Evolutionary conservation across 2,797 vertebrate genomes (phyloP).

Genomic region (Enteromius treurensis): DNA sequence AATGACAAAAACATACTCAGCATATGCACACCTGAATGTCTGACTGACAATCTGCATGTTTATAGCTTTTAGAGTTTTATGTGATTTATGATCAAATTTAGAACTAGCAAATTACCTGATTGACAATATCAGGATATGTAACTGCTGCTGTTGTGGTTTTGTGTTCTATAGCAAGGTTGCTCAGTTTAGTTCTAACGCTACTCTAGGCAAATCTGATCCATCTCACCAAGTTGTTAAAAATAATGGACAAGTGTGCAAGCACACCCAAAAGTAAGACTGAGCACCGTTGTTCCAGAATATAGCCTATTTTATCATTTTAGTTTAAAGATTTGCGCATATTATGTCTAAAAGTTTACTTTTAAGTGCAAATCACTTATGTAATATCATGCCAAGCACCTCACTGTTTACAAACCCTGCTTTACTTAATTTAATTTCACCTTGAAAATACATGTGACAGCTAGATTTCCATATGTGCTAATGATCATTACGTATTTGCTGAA

Average conservation of each 20-base stretch:
- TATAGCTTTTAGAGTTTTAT: constrained; percentile 26
- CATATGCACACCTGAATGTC: background rate
- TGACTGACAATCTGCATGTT: constrained; percentile 21
- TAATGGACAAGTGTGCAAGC: background rate
- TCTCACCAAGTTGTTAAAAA: background rate
- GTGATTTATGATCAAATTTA: constrained; percentile 34
- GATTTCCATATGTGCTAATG: constrained; percentile 7
- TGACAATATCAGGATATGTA: constrained; percentile 26
- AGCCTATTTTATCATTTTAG: constrained; percentile 19
- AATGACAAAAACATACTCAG: constrained; percentile 14
- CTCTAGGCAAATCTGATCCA: background rate
- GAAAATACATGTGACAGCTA: constrained; percentile 4
- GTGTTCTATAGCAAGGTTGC: constrained; percentile 8
- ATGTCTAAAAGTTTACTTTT: constrained; percentile 44
- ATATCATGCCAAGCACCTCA: constrained; percentile 16
- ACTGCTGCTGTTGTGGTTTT: constrained; percentile 43
- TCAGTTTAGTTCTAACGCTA: background rate
- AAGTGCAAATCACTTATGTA: constrained; percentile 29
- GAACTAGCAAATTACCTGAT: constrained; percentile 28
- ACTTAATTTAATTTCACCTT: constrained; percentile 29
- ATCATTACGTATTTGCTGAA: constrained; percentile 16
- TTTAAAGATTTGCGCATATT: constrained; percentile 5
- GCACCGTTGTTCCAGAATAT: constrained; percentile 2
- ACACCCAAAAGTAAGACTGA: background rate
- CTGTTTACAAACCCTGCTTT: constrained; percentile 52